These are phyloP conservation scores for Nephrotoma appendiculata DNA, from an alignment of 2,888 invertebrate species.

Conservation along the genomic window DNA sequence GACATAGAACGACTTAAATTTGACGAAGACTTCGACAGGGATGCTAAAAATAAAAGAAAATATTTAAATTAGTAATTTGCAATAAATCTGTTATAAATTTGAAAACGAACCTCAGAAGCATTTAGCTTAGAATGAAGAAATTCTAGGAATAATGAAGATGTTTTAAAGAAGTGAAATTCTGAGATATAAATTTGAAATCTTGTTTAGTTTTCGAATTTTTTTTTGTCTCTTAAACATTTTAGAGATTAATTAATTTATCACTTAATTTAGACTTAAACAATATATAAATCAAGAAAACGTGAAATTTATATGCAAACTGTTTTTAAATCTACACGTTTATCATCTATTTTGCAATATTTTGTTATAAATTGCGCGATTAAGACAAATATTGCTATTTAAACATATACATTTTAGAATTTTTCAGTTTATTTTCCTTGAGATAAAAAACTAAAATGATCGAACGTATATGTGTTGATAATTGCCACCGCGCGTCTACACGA, in stretches of 20 bases:
- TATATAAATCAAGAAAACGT: too few species aligned
- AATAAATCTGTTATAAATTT: too few species aligned
- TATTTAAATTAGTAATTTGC: background rate
- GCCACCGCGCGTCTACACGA: background rate
- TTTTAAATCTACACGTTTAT: background rate
- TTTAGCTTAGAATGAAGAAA: too few species aligned
- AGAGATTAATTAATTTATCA: too few species aligned
- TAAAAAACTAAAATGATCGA: too few species aligned
- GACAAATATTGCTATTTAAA: background rate
- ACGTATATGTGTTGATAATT: background rate
- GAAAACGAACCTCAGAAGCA: too few species aligned
- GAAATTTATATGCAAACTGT: background rate
- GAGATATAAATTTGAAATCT: too few species aligned
- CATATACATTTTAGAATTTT: background rate
- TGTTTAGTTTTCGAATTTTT: too few species aligned
- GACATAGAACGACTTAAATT: constrained; percentile 16
- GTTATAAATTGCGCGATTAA: background rate
- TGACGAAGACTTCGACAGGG: constrained; percentile 25
- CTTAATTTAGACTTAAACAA: too few species aligned
- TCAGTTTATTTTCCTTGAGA: background rate
- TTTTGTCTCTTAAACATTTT: too few species aligned
- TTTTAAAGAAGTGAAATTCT: too few species aligned
- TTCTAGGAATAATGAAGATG: too few species aligned
- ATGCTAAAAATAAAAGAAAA: background rate
- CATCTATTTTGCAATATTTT: background rate